These are phyloP conservation scores for Medauroidea extradentata DNA, from an alignment of 1,140 invertebrate species.

Conservation along the genomic window DNA sequence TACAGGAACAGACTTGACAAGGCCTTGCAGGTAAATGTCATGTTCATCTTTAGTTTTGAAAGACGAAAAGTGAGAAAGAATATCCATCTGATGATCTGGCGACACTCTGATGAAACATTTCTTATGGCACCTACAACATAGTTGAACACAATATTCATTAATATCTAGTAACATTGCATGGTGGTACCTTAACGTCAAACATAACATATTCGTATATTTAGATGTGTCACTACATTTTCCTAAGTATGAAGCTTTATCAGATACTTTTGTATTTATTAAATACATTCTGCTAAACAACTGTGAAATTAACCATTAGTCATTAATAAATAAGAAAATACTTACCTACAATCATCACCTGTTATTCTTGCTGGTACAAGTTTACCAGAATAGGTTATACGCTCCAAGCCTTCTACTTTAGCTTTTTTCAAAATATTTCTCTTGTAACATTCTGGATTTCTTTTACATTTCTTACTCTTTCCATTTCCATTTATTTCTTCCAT, in stretches of 20 bases:
- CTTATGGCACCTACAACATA: no score
- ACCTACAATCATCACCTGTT: not conserved
- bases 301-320: not conserved
- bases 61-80: no score
- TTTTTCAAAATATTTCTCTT: conserved; percentile 3
- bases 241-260: no score
- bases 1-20: no score
- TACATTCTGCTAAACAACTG: not conserved
- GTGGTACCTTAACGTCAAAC: not conserved
- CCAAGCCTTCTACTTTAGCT: conserved; percentile 1
- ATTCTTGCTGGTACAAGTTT: not conserved
- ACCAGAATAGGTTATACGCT: not conserved
- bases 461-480: no score
- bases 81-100: no score
- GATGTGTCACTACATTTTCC: not conserved
- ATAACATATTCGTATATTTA: not conserved
- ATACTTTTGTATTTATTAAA: not conserved
- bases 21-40: no score
- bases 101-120: no score
- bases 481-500: no score
- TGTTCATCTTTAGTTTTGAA: no score
- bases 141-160: not conserved
- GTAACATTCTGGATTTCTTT: not conserved
- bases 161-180: not conserved
- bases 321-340: not conserved